phyloP scores from a whole-genome alignment of 2,113 vertebrate genomes.

The Arvicanthis niloticus region DNA sequence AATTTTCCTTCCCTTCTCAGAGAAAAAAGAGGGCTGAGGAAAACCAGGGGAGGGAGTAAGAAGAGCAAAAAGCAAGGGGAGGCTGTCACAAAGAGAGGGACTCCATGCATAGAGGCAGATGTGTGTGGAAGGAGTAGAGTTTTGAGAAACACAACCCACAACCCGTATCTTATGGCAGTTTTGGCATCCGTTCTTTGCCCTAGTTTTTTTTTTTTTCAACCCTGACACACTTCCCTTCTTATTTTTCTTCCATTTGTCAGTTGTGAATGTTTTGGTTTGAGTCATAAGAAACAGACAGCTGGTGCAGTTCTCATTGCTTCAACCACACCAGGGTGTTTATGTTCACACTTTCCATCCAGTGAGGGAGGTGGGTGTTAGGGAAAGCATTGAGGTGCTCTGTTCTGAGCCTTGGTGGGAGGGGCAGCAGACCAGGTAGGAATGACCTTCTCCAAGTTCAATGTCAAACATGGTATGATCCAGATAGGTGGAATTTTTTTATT shows the following conservation, averaged over 20 bases:
- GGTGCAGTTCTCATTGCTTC: constrained; percentile 53
- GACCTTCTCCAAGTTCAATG: constrained; percentile 33
- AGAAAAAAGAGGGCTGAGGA: background rate
- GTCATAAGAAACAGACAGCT: constrained; percentile 78
- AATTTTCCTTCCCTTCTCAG: constrained; percentile 23
- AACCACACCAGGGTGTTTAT: constrained; percentile 64
- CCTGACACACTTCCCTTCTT: constrained; percentile 17
- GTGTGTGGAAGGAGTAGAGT: accelerated
- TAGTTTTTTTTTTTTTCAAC: background rate
- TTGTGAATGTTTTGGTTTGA: constrained; percentile 70
- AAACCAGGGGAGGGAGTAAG: background rate
- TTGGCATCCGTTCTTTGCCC: background rate
- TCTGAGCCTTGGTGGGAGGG: background rate
- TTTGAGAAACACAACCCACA: background rate
- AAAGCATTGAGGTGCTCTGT: constrained; percentile 39
- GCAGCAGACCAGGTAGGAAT: background rate
- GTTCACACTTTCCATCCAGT: constrained; percentile 57
- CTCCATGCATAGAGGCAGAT: background rate
- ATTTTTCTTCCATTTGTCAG: constrained; percentile 61
- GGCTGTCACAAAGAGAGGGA: background rate
- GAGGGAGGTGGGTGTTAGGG: constrained; percentile 43
- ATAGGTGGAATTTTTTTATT: background rate
- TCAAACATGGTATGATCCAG: background rate
- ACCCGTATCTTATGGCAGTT: background rate
- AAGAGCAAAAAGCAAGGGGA: background rate